A percentile compares a stretch with the other conserved stretches of the same genome.
phyloP scores from a whole-genome alignment of 1,140 invertebrate species.

The Drosophila tristis region DNA sequence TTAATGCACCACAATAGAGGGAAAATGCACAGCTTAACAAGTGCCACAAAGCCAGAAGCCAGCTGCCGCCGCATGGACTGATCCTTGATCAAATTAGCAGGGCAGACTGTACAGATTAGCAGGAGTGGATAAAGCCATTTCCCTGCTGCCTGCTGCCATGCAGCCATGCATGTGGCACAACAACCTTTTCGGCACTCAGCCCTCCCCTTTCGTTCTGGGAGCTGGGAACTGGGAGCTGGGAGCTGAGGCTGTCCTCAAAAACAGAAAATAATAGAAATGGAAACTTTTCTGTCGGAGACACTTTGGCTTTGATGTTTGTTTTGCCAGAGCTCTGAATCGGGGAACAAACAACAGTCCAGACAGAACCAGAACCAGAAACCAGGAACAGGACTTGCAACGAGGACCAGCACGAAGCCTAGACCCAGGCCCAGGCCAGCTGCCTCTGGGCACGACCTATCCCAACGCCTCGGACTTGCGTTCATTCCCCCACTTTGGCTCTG shows the following conservation, averaged over 20 bases:
- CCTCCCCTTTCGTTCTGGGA: not conserved
- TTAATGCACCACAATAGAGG: too few species aligned
- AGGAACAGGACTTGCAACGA: not conserved
- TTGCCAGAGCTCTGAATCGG: slow-evolving; percentile 19
- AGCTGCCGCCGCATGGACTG: not conserved
- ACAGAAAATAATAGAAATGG: slow-evolving; percentile 28
- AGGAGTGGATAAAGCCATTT: slow-evolving; percentile 55
- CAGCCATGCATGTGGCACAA: slow-evolving; percentile 34
- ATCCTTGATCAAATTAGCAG: slow-evolving; percentile 49
- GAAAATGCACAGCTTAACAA: not conserved
- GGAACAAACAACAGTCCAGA: not conserved
- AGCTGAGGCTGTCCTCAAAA: slow-evolving; percentile 42
- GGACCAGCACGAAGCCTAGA: slow-evolving; percentile 33
- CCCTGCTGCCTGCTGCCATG: slow-evolving; percentile 5
- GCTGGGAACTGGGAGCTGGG: too few species aligned
- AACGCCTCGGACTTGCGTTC: slow-evolving; percentile 26
- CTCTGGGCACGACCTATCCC: slow-evolving; percentile 68
- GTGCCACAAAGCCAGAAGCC: too few species aligned
- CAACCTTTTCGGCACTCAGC: slow-evolving; percentile 42
- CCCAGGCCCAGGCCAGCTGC: slow-evolving; percentile 12
- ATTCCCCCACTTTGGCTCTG: slow-evolving; percentile 45
- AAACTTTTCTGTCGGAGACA: slow-evolving; percentile 70
- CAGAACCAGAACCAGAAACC: too few species aligned
- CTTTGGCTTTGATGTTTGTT: slow-evolving; percentile 76
- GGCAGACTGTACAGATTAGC: slow-evolving; percentile 26